These are phyloP conservation scores for Dugesia japonica DNA, from an alignment of 2,888 invertebrate species.

Conservation along the genomic window DNA sequence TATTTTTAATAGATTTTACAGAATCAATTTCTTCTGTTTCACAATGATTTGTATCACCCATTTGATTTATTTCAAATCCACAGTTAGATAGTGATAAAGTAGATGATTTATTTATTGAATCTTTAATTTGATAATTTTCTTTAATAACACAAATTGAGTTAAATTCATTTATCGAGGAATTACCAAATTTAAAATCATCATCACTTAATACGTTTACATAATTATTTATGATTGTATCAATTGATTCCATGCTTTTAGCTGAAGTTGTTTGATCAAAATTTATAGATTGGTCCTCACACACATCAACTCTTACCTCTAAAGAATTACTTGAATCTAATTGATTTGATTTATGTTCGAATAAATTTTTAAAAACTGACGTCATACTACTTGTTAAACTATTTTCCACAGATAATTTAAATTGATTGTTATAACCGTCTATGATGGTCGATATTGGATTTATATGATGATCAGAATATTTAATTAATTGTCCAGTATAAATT, in stretches of 20 bases:
- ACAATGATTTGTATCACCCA: neutral
- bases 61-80: slow-evolving; percentile 12
- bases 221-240: neutral
- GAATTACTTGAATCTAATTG: neutral
- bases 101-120: neutral
- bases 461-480: too few relatives aligned
- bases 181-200: neutral
- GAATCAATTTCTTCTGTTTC: neutral
- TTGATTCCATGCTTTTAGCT: neutral
- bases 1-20: neutral
- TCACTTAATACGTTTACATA: neutral
- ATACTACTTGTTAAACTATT: too few relatives aligned
- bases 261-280: neutral
- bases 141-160: neutral
- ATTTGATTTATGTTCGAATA: too few relatives aligned
- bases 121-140: neutral
- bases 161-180: neutral
- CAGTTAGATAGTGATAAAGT: neutral
- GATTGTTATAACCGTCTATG: too few relatives aligned
- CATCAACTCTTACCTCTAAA: neutral
- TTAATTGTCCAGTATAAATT: too few relatives aligned
- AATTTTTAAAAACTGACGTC: too few relatives aligned
- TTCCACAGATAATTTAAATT: too few relatives aligned
- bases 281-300: neutral
- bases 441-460: too few relatives aligned